Evolutionary conservation across 2,888 invertebrate species (phyloP).

Genomic region (Luffia ferchaultella): DNA sequence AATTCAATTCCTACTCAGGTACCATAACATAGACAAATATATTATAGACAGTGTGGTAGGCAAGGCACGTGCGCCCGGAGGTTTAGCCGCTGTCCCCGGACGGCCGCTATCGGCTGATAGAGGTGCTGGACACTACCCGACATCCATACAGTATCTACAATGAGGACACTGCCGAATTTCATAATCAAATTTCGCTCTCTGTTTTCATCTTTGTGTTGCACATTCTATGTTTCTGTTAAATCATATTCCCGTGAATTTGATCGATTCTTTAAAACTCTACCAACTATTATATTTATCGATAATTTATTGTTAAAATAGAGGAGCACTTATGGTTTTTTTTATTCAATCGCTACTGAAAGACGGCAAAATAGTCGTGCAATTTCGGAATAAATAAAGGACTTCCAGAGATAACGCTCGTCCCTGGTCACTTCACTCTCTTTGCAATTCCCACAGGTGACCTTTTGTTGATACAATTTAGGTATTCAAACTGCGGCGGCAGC

Average conservation of each 20-base stretch:
- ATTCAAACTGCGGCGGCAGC: conserved; percentile 1
- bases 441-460: not conserved
- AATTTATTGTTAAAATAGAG: too few species aligned
- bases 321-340: too few species aligned
- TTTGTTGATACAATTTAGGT: not conserved
- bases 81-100: not conserved
- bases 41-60: not conserved
- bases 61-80: not conserved
- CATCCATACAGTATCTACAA: not conserved
- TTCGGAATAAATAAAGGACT: too few species aligned
- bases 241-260: not conserved
- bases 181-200: not conserved
- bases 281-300: too few species aligned
- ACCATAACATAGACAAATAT: too few species aligned
- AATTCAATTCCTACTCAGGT: too few species aligned
- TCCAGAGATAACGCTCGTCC: too few species aligned
- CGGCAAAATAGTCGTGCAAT: too few species aligned
- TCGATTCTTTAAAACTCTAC: too few species aligned
- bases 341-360: too few species aligned
- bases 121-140: not conserved
- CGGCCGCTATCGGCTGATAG: not conserved
- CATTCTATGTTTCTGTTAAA: not conserved
- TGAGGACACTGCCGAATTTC: not conserved
- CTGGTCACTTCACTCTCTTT: not conserved
- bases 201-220: too few species aligned